A percentile compares a stretch with the other conserved stretches of the same genome.
phyloP scores from a whole-genome alignment of 2,888 invertebrate species.

The Zootermopsis nevadensis region DNA sequence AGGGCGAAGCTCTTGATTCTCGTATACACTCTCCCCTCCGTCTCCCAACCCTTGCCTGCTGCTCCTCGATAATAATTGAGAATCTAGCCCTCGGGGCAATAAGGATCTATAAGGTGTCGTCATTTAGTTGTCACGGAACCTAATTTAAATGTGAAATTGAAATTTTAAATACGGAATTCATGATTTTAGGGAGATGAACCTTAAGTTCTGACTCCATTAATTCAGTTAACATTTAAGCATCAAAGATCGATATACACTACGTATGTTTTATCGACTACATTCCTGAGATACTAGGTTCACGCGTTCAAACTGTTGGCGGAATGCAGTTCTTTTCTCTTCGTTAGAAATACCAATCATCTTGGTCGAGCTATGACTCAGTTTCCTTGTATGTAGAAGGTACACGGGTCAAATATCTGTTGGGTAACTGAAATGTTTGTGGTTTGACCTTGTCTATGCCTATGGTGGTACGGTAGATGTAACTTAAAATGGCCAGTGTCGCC shows the following conservation, averaged over 20 bases:
- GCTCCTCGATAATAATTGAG: not conserved
- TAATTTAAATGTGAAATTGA: not conserved
- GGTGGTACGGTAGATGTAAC: too few relatives aligned
- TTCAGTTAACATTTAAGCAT: not conserved
- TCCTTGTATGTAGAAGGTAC: too few relatives aligned
- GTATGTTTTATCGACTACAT: not conserved
- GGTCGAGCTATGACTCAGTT: too few relatives aligned
- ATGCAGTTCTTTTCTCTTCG: too few relatives aligned
- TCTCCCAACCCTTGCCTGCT: not conserved
- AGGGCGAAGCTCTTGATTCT: slow-evolving; percentile 3
- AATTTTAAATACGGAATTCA: not conserved
- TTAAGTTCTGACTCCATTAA: not conserved
- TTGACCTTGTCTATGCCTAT: too few relatives aligned
- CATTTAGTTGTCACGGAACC: not conserved
- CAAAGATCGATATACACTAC: not conserved
- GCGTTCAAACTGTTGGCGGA: too few relatives aligned
- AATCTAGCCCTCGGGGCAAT: not conserved
- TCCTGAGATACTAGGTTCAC: too few relatives aligned
- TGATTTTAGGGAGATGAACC: not conserved
- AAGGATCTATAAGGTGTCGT: not conserved
- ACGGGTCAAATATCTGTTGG: too few relatives aligned
- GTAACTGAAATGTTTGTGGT: too few relatives aligned
- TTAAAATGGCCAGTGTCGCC: too few relatives aligned
- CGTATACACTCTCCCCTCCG: not conserved
- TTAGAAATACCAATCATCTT: too few relatives aligned